Evolutionary conservation across 1,140 invertebrate species (phyloP).

Genomic region (Drosophila cardini): DNA sequence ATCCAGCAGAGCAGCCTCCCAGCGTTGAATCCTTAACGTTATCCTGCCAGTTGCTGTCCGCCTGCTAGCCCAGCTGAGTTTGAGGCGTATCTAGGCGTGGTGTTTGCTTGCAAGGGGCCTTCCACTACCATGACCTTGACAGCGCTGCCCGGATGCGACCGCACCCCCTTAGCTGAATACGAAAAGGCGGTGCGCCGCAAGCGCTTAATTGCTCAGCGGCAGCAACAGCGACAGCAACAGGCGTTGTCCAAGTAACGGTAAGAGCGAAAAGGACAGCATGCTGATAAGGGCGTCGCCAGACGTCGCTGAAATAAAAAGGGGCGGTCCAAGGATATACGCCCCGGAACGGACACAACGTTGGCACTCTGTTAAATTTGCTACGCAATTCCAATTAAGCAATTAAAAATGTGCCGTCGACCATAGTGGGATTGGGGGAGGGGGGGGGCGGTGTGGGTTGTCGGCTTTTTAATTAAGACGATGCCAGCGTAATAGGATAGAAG

Average conservation of each 20-base stretch:
- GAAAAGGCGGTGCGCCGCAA: slow-evolving; percentile 22
- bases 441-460: slow-evolving; percentile 55
- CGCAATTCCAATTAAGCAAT: slow-evolving; percentile 84
- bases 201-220: slow-evolving; percentile 59
- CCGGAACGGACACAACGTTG: not conserved
- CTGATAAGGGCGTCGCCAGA: slow-evolving; percentile 37
- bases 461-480: slow-evolving; percentile 85
- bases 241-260: slow-evolving; percentile 34
- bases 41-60: slow-evolving; percentile 40
- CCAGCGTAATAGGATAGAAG: slow-evolving; percentile 84
- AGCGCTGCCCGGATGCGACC: slow-evolving; percentile 18
- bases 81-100: slow-evolving; percentile 81
- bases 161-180: slow-evolving; percentile 24
- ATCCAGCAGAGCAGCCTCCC: slow-evolving; percentile 17
- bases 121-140: slow-evolving; percentile 28
- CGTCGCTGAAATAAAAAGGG: slow-evolving; percentile 21
- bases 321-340: not conserved
- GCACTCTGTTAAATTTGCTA: slow-evolving; percentile 59
- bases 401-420: slow-evolving; percentile 66
- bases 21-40: slow-evolving; percentile 14
- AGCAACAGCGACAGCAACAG: slow-evolving; percentile 61
- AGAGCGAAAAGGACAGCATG: not conserved
- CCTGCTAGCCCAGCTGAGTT: slow-evolving; percentile 69
- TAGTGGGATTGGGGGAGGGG: not conserved
- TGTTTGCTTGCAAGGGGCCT: slow-evolving; percentile 42